phyloP scores from a whole-genome alignment of 1,140 invertebrate species.

The Microplitis demolitor region DNA sequence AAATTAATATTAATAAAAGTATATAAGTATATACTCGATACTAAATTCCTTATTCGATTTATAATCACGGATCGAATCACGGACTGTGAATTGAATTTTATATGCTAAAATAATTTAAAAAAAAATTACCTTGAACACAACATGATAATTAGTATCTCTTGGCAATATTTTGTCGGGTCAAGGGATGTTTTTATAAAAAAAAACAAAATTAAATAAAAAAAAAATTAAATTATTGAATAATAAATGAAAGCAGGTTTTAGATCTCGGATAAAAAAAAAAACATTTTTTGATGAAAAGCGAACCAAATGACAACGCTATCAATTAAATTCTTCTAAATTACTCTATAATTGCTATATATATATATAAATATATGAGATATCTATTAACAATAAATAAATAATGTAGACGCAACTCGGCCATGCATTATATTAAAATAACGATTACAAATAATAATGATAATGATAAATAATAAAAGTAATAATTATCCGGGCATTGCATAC shows the following conservation, averaged over 20 bases:
- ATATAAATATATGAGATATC: conserved; percentile 1
- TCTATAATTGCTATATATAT: conserved; percentile 14
- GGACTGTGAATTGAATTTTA: conserved; percentile 47
- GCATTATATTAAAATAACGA: neutral
- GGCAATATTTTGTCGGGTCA: conserved; percentile 59
- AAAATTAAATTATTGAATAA: neutral
- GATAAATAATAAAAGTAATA: neutral
- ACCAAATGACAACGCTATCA: conserved; percentile 37
- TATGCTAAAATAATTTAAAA: conserved; percentile 34
- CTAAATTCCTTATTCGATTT: conserved; percentile 31
- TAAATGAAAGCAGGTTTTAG: conserved; percentile 20
- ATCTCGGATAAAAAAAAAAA: conserved; percentile 12
- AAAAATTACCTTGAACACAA: conserved; percentile 43
- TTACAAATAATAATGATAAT: too few species aligned
- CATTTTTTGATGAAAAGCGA: conserved; percentile 37
- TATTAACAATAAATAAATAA: conserved; percentile 4
- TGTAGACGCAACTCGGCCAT: conserved; percentile 21
- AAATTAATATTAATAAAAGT: neutral
- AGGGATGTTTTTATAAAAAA: conserved; percentile 57
- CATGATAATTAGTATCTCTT: conserved; percentile 52
- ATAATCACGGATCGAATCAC: conserved; percentile 39
- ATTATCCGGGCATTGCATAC: neutral
- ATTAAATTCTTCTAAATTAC: conserved; percentile 19
- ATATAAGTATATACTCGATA: neutral
- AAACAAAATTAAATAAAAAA: conserved; percentile 30